Evolutionary conservation across 1,140 invertebrate species (phyloP).

Genomic region (Zelostemma sp.): DNA sequence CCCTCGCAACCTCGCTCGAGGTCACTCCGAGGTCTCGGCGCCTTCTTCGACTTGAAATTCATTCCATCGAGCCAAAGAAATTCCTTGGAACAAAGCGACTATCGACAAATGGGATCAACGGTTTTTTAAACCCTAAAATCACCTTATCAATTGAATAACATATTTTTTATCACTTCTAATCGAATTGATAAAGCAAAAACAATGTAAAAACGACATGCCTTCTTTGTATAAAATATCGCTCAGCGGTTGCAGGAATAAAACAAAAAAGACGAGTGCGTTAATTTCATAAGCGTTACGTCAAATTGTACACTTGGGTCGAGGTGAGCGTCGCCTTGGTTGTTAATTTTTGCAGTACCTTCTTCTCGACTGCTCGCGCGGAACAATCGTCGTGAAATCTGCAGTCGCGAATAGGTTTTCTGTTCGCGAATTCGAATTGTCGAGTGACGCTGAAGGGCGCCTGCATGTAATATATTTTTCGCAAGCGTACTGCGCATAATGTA

Average conservation of each 20-base stretch:
- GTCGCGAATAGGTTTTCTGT: slow-evolving; percentile 7
- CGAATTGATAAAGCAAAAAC: no score
- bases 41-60: slow-evolving; percentile 16
- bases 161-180: slow-evolving; percentile 10
- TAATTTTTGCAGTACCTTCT: slow-evolving; percentile 31
- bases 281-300: slow-evolving; percentile 15
- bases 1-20: slow-evolving; percentile 53
- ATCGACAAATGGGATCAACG: no score
- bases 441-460: neutral
- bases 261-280: neutral
- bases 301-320: slow-evolving; percentile 43
- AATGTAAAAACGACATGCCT: no score
- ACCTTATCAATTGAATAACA: neutral
- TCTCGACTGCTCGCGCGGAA: slow-evolving; percentile 13
- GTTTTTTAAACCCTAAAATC: no score
- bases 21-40: slow-evolving; percentile 45
- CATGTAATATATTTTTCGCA: neutral
- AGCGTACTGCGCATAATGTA: neutral
- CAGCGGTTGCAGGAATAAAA: no score
- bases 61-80: no score
- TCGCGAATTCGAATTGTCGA: neutral
- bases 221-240: slow-evolving; percentile 10
- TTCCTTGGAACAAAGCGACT: no score
- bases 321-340: slow-evolving; percentile 36
- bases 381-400: slow-evolving; percentile 14